A percentile compares a stretch with the other conserved stretches of the same genome.
Evolutionary conservation across 2,113 vertebrate species (phyloP).

Genomic region (Danio rerio): GRCz12tu NC_133177.1:42321001-42321500

Average conservation of each 20-base stretch:
- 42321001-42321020: slow-evolving; percentile 20
- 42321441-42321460: slow-evolving; percentile 26
- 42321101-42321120: slow-evolving; percentile 65
- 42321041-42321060: slow-evolving; percentile 46
- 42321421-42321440: slow-evolving; percentile 16
- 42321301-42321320: slow-evolving; percentile 66
- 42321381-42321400: slow-evolving; percentile 47
- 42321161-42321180: slow-evolving; percentile 58
- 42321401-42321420: slow-evolving; percentile 45
- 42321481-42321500: slow-evolving; percentile 24
- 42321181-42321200: slow-evolving; percentile 59
- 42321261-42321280: slow-evolving; percentile 53
- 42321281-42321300: slow-evolving; percentile 74
- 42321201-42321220: slow-evolving; percentile 73
- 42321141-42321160: slow-evolving; percentile 58
- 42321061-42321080: slow-evolving; percentile 68
- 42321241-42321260: slow-evolving; percentile 22
- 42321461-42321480: slow-evolving; percentile 17
- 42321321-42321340: slow-evolving; percentile 71
- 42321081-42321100: slow-evolving; percentile 67
- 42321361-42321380: slow-evolving; percentile 62
- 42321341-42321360: slow-evolving; percentile 65
- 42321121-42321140: slow-evolving; percentile 67
- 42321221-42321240: slow-evolving; percentile 67
- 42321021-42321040: neutral